phyloP scores from a whole-genome alignment of 2,797 vertebrate species.

The Paramormyrops hopkinsi region DNA sequence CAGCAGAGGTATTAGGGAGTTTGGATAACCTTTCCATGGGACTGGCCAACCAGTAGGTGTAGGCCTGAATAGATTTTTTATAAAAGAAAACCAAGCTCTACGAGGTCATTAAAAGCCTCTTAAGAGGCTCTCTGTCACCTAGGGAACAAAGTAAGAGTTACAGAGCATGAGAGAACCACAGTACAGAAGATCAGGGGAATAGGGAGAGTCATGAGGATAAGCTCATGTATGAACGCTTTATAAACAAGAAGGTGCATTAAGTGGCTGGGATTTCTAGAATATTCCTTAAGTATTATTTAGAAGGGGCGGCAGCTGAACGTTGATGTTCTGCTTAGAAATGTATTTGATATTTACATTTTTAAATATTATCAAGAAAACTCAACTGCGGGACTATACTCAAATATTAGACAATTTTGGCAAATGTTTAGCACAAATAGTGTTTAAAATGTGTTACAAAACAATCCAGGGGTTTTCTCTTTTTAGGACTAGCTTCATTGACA shows the following conservation, averaged over 20 bases:
- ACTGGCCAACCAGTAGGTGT: background rate
- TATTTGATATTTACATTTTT: background rate
- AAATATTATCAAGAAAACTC: background rate
- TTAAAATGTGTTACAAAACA: background rate
- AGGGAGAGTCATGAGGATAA: background rate
- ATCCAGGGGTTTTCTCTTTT: background rate
- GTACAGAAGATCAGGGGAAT: background rate
- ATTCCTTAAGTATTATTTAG: background rate
- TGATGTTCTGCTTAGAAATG: background rate
- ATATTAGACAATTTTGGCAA: background rate
- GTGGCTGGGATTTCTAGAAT: background rate
- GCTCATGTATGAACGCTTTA: background rate
- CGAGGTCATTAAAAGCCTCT: background rate
- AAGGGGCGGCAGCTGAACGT: background rate
- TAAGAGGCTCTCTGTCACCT: background rate
- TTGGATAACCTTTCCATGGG: slow-evolving; percentile 1
- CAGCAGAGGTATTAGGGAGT: background rate
- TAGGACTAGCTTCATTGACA: background rate
- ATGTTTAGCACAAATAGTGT: background rate
- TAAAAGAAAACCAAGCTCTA: background rate
- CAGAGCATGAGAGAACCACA: background rate
- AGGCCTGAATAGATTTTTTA: background rate
- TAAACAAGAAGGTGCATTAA: background rate
- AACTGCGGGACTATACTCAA: background rate
- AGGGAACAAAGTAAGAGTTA: background rate